phyloP scores from a whole-genome alignment of 2,113 vertebrate species.

The Panurus biarmicus region DNA sequence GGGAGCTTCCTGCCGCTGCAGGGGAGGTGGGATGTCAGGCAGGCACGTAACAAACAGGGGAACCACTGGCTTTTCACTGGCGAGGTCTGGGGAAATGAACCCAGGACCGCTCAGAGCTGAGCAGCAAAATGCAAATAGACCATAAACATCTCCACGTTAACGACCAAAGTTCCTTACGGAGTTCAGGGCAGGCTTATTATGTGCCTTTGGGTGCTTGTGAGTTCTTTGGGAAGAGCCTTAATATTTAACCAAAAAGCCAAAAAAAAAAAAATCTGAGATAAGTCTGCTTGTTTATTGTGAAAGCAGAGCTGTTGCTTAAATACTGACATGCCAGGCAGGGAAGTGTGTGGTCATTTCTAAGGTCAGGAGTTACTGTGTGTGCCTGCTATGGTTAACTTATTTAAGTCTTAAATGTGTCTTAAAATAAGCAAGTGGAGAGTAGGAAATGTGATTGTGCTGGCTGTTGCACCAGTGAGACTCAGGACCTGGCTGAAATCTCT shows the following conservation, averaged over 20 bases:
- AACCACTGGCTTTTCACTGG: fast-evolving
- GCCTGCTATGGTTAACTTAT: background rate
- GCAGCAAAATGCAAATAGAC: background rate
- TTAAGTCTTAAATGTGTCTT: background rate
- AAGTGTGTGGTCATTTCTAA: background rate
- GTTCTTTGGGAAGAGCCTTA: background rate
- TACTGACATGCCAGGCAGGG: background rate
- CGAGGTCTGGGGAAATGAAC: background rate
- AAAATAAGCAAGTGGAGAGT: background rate
- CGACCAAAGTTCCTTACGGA: background rate
- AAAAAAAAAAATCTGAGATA: background rate
- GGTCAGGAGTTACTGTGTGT: background rate
- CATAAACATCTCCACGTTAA: fast-evolving
- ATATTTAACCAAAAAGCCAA: background rate
- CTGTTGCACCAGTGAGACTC: background rate
- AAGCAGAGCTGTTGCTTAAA: background rate
- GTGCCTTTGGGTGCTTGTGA: fast-evolving
- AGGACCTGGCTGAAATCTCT: background rate
- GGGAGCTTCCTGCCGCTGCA: background rate
- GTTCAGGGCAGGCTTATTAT: background rate
- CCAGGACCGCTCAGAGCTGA: background rate
- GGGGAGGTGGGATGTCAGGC: background rate
- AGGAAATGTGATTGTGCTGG: background rate
- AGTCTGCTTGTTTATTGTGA: background rate
- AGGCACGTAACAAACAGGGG: background rate